Percentiles rank a stretch among this genome's conserved stretches.
Evolutionary conservation across 2,113 vertebrate species (phyloP).

Genomic region (Tychaedon coryphoeus): DNA sequence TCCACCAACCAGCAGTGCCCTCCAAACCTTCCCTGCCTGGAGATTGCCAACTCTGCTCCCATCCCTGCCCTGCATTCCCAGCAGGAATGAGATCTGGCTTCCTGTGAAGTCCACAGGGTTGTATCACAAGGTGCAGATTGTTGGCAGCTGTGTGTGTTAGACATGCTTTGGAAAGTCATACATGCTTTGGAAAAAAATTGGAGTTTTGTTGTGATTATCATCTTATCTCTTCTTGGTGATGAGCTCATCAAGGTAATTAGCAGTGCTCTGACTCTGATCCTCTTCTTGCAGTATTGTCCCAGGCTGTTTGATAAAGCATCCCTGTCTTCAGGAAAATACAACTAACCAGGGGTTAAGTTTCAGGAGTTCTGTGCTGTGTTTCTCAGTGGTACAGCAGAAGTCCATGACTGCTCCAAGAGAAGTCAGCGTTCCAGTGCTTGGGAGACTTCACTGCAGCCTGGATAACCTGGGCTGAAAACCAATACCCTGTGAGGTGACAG

Average conservation of each 20-base stretch:
- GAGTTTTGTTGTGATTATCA: not conserved
- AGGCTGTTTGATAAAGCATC: not conserved
- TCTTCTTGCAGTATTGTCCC: not conserved
- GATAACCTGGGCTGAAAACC: not conserved
- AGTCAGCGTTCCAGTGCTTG: not conserved
- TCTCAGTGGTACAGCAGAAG: not conserved
- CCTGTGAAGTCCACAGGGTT: fast-evolving
- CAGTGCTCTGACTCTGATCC: not conserved
- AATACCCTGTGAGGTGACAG: fast-evolving
- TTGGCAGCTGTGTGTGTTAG: not conserved
- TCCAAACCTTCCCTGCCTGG: not conserved
- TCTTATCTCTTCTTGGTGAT: not conserved
- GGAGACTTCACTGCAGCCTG: not conserved
- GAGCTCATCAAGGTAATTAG: not conserved
- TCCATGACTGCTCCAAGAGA: not conserved
- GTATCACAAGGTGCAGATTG: not conserved
- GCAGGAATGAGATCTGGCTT: not conserved
- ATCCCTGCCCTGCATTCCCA: not conserved
- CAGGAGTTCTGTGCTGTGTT: fast-evolving
- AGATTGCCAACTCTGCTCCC: not conserved
- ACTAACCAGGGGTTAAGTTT: not conserved
- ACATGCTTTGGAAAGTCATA: not conserved
- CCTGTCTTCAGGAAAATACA: not conserved
- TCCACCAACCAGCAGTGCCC: not conserved
- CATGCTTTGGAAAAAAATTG: not conserved